A percentile compares a stretch with the other conserved stretches of the same genome.
phyloP scores from a whole-genome alignment of 2,797 vertebrate species.

The Spinibarbus caldwelli region DNA sequence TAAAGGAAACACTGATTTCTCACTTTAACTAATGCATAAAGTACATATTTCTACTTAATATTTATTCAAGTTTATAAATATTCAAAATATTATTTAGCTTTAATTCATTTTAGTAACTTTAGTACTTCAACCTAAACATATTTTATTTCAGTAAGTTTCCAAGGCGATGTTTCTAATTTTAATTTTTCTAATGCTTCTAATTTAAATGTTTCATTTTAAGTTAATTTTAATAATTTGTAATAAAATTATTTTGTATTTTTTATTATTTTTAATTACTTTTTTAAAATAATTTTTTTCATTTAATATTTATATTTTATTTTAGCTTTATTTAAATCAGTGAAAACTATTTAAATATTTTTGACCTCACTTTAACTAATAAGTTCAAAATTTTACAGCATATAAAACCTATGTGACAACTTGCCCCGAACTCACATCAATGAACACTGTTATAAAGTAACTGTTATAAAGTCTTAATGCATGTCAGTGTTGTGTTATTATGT shows the following conservation, averaged over 20 bases:
- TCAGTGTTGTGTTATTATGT: neutral
- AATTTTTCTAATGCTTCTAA: no score
- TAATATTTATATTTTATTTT: no score
- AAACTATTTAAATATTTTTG: no score
- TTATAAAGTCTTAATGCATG: neutral
- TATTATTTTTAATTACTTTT: no score
- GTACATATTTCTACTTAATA: neutral
- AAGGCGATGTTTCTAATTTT: no score
- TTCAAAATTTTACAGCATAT: neutral
- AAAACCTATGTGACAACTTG: neutral
- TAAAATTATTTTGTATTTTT: no score
- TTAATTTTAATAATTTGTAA: no score
- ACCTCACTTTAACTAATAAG: neutral
- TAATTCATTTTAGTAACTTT: neutral
- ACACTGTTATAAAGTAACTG: no score
- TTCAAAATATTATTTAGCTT: neutral
- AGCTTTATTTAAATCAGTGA: neutral
- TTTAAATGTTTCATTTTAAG: no score
- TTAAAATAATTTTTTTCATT: no score
- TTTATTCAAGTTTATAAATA: no score
- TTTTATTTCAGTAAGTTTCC: no score
- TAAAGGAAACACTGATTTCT: neutral
- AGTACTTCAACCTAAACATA: neutral
- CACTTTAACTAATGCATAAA: neutral
- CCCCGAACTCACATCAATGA: neutral